These are phyloP conservation scores for Gadus chalcogrammus DNA, from an alignment of 2,113 vertebrate genomes.

Conservation along the genomic window DNA sequence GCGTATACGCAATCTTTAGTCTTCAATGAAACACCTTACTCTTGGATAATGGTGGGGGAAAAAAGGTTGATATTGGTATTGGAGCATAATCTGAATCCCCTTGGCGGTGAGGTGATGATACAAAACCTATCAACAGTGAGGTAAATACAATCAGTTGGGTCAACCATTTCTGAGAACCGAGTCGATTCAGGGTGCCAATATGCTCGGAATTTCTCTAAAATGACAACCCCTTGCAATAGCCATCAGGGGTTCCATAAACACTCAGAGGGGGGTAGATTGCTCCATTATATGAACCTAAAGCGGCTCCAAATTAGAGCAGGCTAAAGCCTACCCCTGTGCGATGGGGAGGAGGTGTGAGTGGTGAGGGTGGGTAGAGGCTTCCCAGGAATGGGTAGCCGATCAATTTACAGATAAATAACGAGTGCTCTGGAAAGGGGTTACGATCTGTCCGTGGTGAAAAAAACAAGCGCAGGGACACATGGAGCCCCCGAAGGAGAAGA, in stretches of 20 bases:
- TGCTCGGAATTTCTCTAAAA: conserved; percentile 12
- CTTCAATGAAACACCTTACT: conserved; percentile 26
- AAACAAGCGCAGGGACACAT: conserved; percentile 7
- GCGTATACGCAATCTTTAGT: conserved; percentile 17
- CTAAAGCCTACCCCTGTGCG: conserved; percentile 6
- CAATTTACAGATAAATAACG: conserved; percentile 48
- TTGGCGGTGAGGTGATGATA: conserved; percentile 15
- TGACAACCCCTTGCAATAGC: conserved; percentile 29
- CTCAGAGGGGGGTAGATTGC: conserved; percentile 26
- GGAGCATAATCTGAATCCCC: conserved; percentile 16
- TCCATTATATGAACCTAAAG: conserved; percentile 35
- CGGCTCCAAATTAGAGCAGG: conserved; percentile 11
- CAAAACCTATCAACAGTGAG: conserved; percentile 19
- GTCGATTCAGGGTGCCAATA: conserved; percentile 36
- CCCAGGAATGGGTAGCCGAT: conserved; percentile 16
- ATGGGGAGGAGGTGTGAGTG: conserved; percentile 9
- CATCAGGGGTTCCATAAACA: conserved; percentile 5
- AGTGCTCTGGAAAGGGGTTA: neutral
- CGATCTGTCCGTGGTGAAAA: neutral
- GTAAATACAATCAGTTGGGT: conserved; percentile 42
- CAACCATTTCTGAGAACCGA: conserved; percentile 23
- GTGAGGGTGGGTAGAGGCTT: conserved; percentile 9
- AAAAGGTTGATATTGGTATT: conserved; percentile 2
- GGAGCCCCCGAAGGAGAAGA: neutral
- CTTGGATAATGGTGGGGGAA: neutral